Percentiles rank a stretch among this genome's conserved stretches.
These are phyloP conservation scores for Panzeria rudis DNA, from an alignment of 2,888 invertebrate species.

Conservation along the genomic window DNA sequence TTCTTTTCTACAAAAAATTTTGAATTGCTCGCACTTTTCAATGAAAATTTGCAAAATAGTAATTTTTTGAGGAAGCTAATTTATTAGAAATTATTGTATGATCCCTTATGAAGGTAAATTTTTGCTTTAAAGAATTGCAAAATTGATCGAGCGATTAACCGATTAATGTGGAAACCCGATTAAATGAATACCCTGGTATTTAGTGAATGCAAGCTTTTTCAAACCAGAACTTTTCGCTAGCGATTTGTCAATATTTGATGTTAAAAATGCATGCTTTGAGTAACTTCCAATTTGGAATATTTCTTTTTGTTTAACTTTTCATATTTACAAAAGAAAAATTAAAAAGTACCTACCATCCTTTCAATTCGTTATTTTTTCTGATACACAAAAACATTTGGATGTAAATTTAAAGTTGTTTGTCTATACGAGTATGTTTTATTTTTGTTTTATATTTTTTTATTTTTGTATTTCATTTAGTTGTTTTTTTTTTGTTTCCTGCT, in stretches of 20 bases:
- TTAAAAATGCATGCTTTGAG: not conserved
- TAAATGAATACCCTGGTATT: not conserved
- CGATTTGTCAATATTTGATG: not conserved
- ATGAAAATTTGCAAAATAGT: too few relatives aligned
- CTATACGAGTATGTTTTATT: slow-evolving; percentile 38
- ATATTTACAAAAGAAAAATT: not conserved
- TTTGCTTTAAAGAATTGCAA: too few relatives aligned
- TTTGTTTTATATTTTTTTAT: slow-evolving; percentile 5
- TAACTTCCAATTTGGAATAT: not conserved
- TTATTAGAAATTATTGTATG: too few relatives aligned
- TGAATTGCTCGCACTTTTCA: too few relatives aligned
- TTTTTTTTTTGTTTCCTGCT: slow-evolving; percentile 63
- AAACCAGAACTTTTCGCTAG: not conserved
- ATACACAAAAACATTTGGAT: slow-evolving; percentile 19
- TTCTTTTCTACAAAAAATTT: too few relatives aligned
- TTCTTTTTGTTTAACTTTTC: not conserved
- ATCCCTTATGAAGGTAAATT: too few relatives aligned
- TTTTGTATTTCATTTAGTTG: slow-evolving; percentile 53
- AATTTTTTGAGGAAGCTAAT: too few relatives aligned
- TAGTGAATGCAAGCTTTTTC: too few relatives aligned
- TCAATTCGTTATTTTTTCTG: not conserved
- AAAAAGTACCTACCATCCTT: slow-evolving; percentile 9
- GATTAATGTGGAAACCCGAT: too few relatives aligned
- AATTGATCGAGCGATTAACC: too few relatives aligned
- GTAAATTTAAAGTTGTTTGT: slow-evolving; percentile 47